Evolutionary conservation across 2,797 vertebrate species (phyloP).

Genomic region (Propithecus perrieri): DNA sequence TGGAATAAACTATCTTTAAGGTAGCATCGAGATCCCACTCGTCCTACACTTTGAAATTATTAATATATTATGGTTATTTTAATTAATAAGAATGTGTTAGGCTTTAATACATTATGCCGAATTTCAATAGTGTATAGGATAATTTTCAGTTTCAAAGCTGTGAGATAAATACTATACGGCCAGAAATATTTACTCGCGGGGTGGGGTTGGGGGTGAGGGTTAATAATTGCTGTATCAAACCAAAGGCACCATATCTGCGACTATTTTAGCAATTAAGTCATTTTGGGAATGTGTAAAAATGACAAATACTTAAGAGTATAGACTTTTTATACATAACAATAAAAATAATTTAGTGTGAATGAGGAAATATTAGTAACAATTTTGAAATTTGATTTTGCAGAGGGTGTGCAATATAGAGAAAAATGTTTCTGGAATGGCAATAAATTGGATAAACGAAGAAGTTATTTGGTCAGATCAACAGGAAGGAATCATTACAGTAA

Average conservation of each 20-base stretch:
- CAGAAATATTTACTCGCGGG: background rate
- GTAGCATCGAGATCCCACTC: background rate
- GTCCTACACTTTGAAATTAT: background rate
- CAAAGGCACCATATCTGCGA: background rate
- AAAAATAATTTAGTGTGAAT: background rate
- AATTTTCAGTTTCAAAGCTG: background rate
- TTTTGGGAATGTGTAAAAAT: background rate
- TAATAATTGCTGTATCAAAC: background rate
- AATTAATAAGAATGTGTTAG: too few species aligned
- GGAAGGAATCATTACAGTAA: constrained; percentile 90
- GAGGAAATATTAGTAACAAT: background rate
- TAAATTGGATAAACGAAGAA: constrained; percentile 92
- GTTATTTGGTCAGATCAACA: constrained; percentile 91
- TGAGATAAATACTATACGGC: background rate
- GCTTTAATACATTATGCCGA: background rate
- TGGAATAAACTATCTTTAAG: background rate
- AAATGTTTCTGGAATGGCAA: constrained; percentile 92
- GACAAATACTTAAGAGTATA: background rate
- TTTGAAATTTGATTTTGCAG: constrained; percentile 82
- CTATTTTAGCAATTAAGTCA: background rate
- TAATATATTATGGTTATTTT: background rate
- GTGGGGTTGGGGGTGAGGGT: background rate
- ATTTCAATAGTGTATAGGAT: background rate
- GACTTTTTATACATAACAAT: background rate
- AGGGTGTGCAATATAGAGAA: constrained; percentile 89